Base-by-base conservation (phyloP, 2,888 invertebrate species). In the Venusia cambrica region DNA sequence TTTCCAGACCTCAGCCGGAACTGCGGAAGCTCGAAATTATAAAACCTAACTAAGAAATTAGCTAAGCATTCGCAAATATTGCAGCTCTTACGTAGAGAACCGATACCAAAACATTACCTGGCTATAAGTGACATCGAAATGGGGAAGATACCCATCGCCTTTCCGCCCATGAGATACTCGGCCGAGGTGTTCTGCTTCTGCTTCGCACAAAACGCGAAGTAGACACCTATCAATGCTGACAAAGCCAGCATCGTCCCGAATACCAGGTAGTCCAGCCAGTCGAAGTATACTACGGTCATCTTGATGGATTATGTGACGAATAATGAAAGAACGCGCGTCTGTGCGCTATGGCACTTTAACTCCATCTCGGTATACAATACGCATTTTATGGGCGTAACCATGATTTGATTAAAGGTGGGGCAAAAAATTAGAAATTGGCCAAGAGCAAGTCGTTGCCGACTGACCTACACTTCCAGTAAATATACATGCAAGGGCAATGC, bases 101-200 rank as follows among this genome's bases (percentile, higher is more conserved):
- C 5, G 2, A 12, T 17, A 16, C 6, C 6, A 8, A 34, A 20
- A 31, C 33, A 19, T 75, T 89, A 93, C 93, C 93, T 93, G 56
- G 93, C 92, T 49, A 93, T 92, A 38, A 93, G 74, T 5, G 93
- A 93, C 92, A 93, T 92, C 29, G 93, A 92, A 60, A 93, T 92
- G 0, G 93, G 93, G 53, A 93, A 91, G 52, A 93, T 90, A n/a
- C 92, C 92, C 92, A 93, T 93, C 4, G 90, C 91, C 60, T 92
- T 92, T 9, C 93, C 92, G 3, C 93, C 93, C 87, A 93, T 90
- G 34, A 93, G 83, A 54, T 93, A 93, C 55, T 93, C 93, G 8
- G 89, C 73, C 0, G 93, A 92, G 0, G 92, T 92, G 57, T 93
- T 91, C 50, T 91, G 90, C 55, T 91, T 92, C 57, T 90, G 88